Evolutionary conservation across 2,113 vertebrate species (phyloP), one percentile per base, ranked within the genome.

Genomic region (Scomber japonicus): DNA sequence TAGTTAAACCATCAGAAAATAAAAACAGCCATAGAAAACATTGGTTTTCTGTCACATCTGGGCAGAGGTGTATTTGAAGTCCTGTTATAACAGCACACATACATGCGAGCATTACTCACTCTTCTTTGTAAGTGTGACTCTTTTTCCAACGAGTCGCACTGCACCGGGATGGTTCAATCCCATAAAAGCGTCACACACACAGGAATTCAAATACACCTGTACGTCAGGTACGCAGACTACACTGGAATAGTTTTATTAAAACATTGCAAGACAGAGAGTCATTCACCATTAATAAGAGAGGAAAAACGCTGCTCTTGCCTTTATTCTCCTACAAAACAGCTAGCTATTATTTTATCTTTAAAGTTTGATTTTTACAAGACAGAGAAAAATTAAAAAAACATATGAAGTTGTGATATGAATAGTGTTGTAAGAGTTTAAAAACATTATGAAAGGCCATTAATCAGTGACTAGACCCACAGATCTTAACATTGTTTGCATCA

Each of bases 1-100:
- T 94, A 95, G 94, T 95, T 94, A 94, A 97, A 94, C 87, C 90
- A 95, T 92, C 74, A 77, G 81, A 84, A 94, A 93, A 89, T 87
- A 90, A 92, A 93, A 93, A 93, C 85, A 91, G 85, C 92, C 70
- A 93, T 89, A 90, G 57, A 92, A 92, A 94, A 94, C 87, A 92
- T 77, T 80, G 70, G 81, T 78, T 35, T 71, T 70, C 87, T 49
- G 71, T 82, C 83, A 85, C 91, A 83, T 81, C 86, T 87, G 87
- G 64, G 80, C 73, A 50, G 60, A 88, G 54, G 50, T 83, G 85
- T 72, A 86, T 83, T 80, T 84, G 71, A 91, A 87, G 68, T 89
- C 88, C 89, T 86, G 88, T 53, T 13, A 68, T 13, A 67, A 67
- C 21, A 45, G 21, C 72, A 46, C 54, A 24, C 17, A 57, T 6